Percentiles rank a stretch among this genome's conserved stretches.
Evolutionary conservation across 2,113 vertebrate species (phyloP).

Genomic region (Sporophila hypoxantha): DNA sequence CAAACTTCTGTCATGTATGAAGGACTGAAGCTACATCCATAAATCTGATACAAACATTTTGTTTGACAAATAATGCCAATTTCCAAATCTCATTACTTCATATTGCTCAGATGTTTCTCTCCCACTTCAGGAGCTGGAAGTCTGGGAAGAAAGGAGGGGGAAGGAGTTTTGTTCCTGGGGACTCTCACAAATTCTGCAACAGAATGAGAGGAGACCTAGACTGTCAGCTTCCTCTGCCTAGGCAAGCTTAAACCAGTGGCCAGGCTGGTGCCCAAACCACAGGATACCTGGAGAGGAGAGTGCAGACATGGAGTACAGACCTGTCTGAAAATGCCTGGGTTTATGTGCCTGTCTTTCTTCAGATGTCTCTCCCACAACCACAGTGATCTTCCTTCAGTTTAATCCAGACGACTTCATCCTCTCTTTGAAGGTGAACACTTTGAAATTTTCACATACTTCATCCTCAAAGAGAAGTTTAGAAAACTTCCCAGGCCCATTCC

Average conservation of each 20-base stretch:
- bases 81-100: neutral
- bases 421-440: neutral
- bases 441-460: neutral
- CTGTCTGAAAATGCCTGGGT: neutral
- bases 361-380: neutral
- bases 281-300: neutral
- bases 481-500: neutral
- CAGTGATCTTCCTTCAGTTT: neutral
- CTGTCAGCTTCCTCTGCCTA: neutral
- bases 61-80: neutral
- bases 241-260: fast-evolving
- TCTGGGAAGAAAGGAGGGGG: neutral
- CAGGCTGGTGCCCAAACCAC: neutral
- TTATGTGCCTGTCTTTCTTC: neutral
- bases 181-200: fast-evolving
- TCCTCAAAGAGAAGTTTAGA: neutral
- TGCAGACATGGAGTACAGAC: neutral
- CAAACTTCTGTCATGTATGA: neutral
- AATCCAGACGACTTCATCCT: neutral
- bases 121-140: neutral
- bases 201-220: neutral
- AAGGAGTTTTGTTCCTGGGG: neutral
- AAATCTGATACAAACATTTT: neutral
- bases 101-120: neutral
- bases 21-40: neutral